Evolutionary conservation across 2,113 vertebrate genomes (phyloP).

Genomic region (Cyprinodon brontotheroides): DNA sequence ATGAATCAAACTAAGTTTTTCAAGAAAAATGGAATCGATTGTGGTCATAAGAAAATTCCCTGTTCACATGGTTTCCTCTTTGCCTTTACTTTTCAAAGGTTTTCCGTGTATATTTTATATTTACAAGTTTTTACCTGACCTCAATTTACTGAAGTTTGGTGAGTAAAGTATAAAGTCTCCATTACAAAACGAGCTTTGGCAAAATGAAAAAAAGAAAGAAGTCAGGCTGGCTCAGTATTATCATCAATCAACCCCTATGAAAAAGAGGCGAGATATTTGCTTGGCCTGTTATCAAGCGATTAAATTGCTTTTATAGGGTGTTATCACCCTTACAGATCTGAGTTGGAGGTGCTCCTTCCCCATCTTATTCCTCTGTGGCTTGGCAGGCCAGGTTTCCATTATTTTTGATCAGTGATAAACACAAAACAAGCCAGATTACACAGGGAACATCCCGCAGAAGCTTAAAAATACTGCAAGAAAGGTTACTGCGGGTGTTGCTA

Average conservation of each 20-base stretch:
- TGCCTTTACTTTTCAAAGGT: not conserved
- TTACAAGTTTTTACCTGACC: not conserved
- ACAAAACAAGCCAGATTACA: not conserved
- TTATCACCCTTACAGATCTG: constrained; percentile 7
- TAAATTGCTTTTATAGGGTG: not conserved
- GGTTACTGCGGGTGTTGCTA: not conserved
- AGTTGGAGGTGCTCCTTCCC: not conserved
- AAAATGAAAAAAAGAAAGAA: not conserved
- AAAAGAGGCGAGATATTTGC: not conserved
- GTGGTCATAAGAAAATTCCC: not conserved
- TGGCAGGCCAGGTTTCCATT: not conserved
- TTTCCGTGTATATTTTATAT: not conserved
- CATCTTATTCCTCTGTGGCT: not conserved
- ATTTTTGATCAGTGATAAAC: constrained; percentile 11
- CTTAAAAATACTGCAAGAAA: not conserved
- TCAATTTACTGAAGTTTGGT: constrained; percentile 2
- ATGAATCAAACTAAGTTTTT: not conserved
- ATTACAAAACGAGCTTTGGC: not conserved
- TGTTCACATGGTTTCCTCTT: not conserved
- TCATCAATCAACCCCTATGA: constrained; percentile 10
- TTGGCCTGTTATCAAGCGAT: constrained; percentile 4
- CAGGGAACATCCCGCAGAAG: not conserved
- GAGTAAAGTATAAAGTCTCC: constrained; percentile 11
- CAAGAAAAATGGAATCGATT: not conserved
- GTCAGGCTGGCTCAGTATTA: not conserved